Conservation (phyloP, 2,888 invertebrate species). For the Lithosia quadra region DNA sequence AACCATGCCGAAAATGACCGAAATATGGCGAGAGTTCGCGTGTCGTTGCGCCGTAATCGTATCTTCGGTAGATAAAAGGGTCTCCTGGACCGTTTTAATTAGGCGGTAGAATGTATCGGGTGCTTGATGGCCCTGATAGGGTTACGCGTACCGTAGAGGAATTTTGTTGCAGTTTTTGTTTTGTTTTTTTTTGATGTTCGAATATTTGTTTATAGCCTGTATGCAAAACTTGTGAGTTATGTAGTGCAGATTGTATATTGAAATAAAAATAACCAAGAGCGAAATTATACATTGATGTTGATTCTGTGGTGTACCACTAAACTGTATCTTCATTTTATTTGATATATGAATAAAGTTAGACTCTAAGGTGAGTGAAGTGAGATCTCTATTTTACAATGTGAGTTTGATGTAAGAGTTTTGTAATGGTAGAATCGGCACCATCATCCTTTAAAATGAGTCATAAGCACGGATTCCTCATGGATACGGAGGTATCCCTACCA, state of each 20-base stretch:
- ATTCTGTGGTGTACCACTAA: not conserved
- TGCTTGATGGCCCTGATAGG: conserved; percentile 67
- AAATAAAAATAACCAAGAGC: not conserved
- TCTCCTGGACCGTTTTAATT: conserved; percentile 84
- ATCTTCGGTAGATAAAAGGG: conserved; percentile 82
- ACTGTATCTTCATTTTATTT: not conserved
- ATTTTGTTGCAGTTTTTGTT: conserved; percentile 39
- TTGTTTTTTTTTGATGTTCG: conserved; percentile 24
- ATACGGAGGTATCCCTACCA: no score
- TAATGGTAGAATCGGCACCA: no score
- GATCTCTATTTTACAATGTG: no score
- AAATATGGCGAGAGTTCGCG: conserved; percentile 72
- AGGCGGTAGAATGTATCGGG: conserved; percentile 79
- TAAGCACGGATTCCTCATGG: no score
- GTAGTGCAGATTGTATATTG: not conserved
- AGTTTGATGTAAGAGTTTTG: no score
- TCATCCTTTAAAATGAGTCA: no score
- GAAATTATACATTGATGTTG: not conserved
- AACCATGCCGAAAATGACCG: conserved; percentile 45
- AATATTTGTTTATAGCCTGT: conserved; percentile 9
- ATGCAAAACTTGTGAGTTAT: not conserved
- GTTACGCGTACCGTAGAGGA: conserved; percentile 54
- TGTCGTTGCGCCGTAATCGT: conserved; percentile 79
- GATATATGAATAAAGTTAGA: not conserved
- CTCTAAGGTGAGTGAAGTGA: not conserved